A percentile compares a stretch with the other conserved stretches of the same genome.
Evolutionary conservation across 2,888 invertebrate species (phyloP).

Genomic region (Dinocampus coccinellae): DNA sequence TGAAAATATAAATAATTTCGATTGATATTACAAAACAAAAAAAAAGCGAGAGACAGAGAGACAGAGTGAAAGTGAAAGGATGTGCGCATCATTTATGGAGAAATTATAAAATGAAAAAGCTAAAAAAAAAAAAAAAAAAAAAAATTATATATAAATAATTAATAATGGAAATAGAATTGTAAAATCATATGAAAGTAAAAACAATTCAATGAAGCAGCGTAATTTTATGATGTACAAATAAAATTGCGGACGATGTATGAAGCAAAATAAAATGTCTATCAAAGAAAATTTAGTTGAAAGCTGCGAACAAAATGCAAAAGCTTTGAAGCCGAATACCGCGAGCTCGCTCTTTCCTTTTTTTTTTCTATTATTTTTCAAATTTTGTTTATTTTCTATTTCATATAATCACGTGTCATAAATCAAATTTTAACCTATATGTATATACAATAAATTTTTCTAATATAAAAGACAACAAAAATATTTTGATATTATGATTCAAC

Average conservation of each 20-base stretch:
- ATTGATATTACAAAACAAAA: background rate
- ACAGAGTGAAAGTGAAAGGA: slow-evolving; percentile 30
- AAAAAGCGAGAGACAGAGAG: slow-evolving; percentile 50
- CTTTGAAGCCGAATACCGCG: slow-evolving; percentile 61
- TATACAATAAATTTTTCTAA: background rate
- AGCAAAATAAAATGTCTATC: slow-evolving; percentile 58
- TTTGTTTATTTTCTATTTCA: background rate
- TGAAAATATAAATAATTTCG: slow-evolving; percentile 42
- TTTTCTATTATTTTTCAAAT: slow-evolving; percentile 2
- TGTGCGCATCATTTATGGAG: slow-evolving; percentile 24
- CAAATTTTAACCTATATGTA: background rate
- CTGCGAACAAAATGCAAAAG: slow-evolving; percentile 66
- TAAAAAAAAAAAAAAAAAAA: slow-evolving; percentile 37
- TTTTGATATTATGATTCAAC: too few species aligned
- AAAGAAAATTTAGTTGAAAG: slow-evolving; percentile 59
- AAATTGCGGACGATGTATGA: slow-evolving; percentile 40
- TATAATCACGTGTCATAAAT: slow-evolving; percentile 2
- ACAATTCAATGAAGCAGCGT: slow-evolving; percentile 43
- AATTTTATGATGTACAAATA: slow-evolving; percentile 30
- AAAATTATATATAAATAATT: slow-evolving; percentile 33
- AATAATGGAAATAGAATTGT: slow-evolving; percentile 19
- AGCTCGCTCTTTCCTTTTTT: background rate
- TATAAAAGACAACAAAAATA: too few species aligned
- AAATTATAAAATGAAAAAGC: slow-evolving; percentile 11
- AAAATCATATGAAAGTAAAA: slow-evolving; percentile 25